Evolutionary conservation across 1,140 invertebrate species (phyloP), one percentile per base, ranked within the genome.

Genomic region (Drosophila busckii): DNA sequence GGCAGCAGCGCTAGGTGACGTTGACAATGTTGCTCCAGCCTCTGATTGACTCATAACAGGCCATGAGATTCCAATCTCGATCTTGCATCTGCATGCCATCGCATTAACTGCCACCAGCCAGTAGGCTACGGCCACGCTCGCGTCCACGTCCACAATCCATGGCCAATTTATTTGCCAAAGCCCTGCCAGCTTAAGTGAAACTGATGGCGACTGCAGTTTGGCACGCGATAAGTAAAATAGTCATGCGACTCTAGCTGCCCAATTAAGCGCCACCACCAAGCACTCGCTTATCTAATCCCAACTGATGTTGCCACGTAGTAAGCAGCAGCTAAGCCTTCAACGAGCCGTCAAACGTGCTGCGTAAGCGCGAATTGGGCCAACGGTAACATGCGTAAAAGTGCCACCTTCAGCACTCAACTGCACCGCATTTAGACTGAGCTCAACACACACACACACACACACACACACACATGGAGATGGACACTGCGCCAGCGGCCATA

Each of bases 21-120:
- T 68, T 78, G 73, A 78, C 73, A 78, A 80, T 78, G 71, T 76
- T 71, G 56, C 63, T n/a, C n/a, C 68, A 58, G 71, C 67, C 48
- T 80, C 73, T 78, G 73, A 78, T 78, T 82, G 73, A 78, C 73
- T 78, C 75, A 78, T 78, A 78, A 73, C 75, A 78, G 71, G 68
- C 73, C 58, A 64, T n/a, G n/a, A 69, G 68, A 78, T 82, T 58
- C 42, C 73, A 78, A 82, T 82, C 75, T 82, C 42, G 62, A 58
- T 66, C 50, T 52, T 42, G n/a, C 62, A 73, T 59, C 70, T 68
- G 73, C 68, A 68, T 78, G 67, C 67, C 67, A 52, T 40, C 35
- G 22, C 32, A 34, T 26, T 22, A 31, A 23, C 34, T 28, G 48
- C 60, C 59, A 46, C 44, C 31, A 59, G 50, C 58, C 6, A 42